Evolutionary conservation across 2,888 invertebrate species (phyloP).

Genomic region (Conchocele bisecta): DNA sequence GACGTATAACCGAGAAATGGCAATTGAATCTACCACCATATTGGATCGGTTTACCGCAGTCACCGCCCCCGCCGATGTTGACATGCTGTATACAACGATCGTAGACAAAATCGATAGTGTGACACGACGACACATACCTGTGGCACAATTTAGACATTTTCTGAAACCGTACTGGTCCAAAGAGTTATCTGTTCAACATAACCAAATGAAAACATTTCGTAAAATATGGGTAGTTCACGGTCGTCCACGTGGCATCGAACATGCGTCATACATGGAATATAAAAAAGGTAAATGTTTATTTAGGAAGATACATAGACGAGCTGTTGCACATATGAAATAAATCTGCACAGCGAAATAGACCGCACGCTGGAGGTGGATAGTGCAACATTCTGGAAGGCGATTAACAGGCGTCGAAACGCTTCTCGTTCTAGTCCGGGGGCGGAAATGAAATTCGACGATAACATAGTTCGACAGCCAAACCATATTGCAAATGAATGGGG

Average conservation of each 20-base stretch:
- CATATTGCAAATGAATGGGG: background rate
- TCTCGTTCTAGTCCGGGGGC: background rate
- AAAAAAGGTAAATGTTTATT: background rate
- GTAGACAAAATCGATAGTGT: background rate
- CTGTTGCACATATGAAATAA: background rate
- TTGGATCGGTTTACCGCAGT: too few relatives aligned
- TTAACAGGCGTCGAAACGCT: background rate
- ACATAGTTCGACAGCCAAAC: too few relatives aligned
- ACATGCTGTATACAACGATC: background rate
- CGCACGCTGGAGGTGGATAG: background rate
- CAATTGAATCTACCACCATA: too few relatives aligned
- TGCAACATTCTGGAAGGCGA: background rate
- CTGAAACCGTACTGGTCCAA: background rate
- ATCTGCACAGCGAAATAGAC: background rate
- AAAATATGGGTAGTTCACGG: background rate
- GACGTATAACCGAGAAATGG: too few relatives aligned
- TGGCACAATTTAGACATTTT: background rate
- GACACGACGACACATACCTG: background rate
- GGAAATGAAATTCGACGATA: background rate
- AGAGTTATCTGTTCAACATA: background rate
- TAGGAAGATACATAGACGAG: background rate
- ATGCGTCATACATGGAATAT: background rate
- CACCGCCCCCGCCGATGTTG: too few relatives aligned
- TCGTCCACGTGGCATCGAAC: background rate
- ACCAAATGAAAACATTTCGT: background rate